Conservation (phyloP, 2,797 vertebrate genomes). For the Lepilemur ruficaudatus region DNA sequence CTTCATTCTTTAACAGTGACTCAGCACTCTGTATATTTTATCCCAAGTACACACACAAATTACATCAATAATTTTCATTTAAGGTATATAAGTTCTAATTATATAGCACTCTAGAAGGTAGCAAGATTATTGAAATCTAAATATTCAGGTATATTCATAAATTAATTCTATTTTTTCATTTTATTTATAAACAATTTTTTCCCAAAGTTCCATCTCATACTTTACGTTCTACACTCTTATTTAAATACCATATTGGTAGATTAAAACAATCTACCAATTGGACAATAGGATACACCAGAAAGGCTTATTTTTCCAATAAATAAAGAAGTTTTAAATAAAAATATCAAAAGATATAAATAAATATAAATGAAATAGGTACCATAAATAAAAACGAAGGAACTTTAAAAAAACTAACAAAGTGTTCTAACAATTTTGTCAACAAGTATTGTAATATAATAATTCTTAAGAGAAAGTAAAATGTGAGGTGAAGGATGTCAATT, state of each 20-base stretch:
- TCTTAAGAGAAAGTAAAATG: neutral
- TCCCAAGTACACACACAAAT: neutral
- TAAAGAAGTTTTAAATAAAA: neutral
- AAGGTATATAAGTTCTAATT: neutral
- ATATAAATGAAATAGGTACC: neutral
- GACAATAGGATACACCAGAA: neutral
- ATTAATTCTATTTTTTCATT: neutral
- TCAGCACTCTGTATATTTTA: neutral
- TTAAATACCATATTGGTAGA: slow-evolving; percentile 25
- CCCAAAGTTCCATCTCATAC: neutral
- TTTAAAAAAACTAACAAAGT: slow-evolving; percentile 1
- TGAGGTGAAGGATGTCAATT: neutral
- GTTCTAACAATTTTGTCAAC: neutral
- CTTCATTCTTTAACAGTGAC: neutral
- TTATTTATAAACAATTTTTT: slow-evolving; percentile 30
- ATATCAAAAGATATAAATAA: neutral
- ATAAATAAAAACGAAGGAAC: neutral
- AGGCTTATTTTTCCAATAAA: slow-evolving; percentile 1
- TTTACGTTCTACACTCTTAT: neutral
- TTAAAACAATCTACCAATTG: neutral
- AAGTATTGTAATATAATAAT: neutral
- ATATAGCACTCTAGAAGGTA: neutral
- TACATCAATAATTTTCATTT: neutral
- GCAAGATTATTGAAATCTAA: neutral
- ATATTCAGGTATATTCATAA: slow-evolving; percentile 4